phyloP scores from a whole-genome alignment of 2,113 vertebrate genomes.

The Rhombomys opimus region DNA sequence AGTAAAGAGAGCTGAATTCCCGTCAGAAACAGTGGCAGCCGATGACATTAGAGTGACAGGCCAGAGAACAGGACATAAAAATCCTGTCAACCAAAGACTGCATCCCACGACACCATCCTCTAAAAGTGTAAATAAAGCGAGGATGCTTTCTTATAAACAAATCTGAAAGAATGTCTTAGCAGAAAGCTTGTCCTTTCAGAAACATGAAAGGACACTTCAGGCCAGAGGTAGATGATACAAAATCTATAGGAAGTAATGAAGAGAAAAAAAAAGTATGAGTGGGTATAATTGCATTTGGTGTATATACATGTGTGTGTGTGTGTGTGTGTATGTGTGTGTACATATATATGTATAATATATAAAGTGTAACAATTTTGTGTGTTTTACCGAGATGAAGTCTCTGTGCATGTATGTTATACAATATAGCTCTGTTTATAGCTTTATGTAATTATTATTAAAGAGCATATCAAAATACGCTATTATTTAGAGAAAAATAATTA shows the following conservation, averaged over 20 bases:
- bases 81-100: neutral
- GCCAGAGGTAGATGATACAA: neutral
- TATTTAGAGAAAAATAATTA: neutral
- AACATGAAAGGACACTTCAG: neutral
- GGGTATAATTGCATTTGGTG: neutral
- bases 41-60: neutral
- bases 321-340: neutral
- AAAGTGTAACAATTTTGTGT: neutral
- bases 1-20: neutral
- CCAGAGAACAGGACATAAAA: neutral
- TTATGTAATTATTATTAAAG: neutral
- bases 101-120: neutral
- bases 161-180: neutral
- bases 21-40: neutral
- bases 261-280: neutral
- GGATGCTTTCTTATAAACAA: slow-evolving; percentile 3
- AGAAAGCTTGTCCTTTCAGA: neutral
- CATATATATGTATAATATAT: neutral
- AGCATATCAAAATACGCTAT: neutral
- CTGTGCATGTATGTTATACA: neutral
- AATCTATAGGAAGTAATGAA: neutral
- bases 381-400: neutral
- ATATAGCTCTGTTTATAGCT: neutral
- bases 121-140: slow-evolving; percentile 21
- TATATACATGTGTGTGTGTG: neutral